Percentiles rank a stretch among this genome's conserved stretches.
These are phyloP conservation scores for Podilymbus podiceps DNA, from an alignment of 2,113 vertebrate species.

Conservation along the genomic window DNA sequence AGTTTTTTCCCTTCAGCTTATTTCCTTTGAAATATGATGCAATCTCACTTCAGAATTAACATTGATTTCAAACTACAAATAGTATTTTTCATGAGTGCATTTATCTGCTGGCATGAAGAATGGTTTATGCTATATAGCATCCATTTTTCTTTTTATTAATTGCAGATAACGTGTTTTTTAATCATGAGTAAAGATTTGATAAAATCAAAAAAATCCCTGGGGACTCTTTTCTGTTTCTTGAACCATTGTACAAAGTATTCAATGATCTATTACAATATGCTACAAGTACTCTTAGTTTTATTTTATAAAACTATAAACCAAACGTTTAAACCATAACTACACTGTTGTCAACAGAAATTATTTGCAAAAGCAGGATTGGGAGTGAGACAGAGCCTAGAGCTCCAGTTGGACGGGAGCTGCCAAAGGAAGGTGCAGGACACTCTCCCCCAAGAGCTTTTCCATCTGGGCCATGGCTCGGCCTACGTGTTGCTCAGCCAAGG, in stretches of 20 bases:
- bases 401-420: neutral
- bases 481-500: neutral
- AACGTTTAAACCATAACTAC: neutral
- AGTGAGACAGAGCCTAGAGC: neutral
- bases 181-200: neutral
- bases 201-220: neutral
- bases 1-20: neutral
- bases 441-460: neutral
- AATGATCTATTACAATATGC: neutral
- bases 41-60: neutral
- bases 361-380: neutral
- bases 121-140: neutral
- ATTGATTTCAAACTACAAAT: neutral
- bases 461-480: neutral
- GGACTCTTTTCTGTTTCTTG: neutral
- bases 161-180: neutral
- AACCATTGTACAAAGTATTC: neutral
- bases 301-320: neutral
- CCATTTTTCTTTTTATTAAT: neutral
- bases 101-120: neutral
- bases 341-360: neutral
- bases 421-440: neutral
- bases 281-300: neutral
- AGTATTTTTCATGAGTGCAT: neutral
- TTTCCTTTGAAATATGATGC: neutral